A percentile compares a stretch with the other conserved stretches of the same genome.
phyloP scores from a whole-genome alignment of 2,797 vertebrate genomes.

The Phyllotis vaccarum region DNA sequence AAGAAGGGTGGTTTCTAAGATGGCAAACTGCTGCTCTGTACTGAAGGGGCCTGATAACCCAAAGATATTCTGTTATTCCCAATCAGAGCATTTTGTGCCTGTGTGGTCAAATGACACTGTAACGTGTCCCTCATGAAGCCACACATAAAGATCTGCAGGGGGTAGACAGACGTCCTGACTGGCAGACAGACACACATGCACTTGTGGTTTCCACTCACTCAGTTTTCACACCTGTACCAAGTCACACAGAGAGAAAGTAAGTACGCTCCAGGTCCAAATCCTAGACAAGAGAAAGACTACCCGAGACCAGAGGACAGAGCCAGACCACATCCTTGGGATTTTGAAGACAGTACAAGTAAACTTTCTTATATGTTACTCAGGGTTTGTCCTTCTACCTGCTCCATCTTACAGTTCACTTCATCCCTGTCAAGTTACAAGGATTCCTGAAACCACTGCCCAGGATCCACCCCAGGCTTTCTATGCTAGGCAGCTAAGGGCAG shows the following conservation, averaged over 20 bases:
- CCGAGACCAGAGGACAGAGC: not conserved
- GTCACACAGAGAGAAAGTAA: not conserved
- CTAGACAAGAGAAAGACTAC: not conserved
- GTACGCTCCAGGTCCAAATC: not conserved
- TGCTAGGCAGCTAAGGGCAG: not conserved
- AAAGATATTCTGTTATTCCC: not conserved
- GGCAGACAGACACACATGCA: not conserved
- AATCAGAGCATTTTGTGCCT: not conserved
- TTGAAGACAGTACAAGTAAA: not conserved
- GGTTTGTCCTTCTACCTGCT: not conserved
- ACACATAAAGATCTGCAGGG: not conserved
- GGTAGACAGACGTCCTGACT: not conserved
- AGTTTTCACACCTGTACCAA: not conserved
- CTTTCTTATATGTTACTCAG: not conserved
- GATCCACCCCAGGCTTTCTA: not conserved
- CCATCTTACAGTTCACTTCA: not conserved
- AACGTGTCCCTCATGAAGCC: not conserved
- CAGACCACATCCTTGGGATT: not conserved
- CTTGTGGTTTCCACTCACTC: not conserved
- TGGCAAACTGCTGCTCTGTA: not conserved
- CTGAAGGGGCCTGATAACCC: not conserved
- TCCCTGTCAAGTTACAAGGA: not conserved
- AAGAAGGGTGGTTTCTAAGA: not conserved
- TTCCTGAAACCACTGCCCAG: not conserved
- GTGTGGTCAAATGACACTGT: accelerated